These are phyloP conservation scores for Icerya purchasi DNA, from an alignment of 2,888 invertebrate genomes.

Conservation along the genomic window DNA sequence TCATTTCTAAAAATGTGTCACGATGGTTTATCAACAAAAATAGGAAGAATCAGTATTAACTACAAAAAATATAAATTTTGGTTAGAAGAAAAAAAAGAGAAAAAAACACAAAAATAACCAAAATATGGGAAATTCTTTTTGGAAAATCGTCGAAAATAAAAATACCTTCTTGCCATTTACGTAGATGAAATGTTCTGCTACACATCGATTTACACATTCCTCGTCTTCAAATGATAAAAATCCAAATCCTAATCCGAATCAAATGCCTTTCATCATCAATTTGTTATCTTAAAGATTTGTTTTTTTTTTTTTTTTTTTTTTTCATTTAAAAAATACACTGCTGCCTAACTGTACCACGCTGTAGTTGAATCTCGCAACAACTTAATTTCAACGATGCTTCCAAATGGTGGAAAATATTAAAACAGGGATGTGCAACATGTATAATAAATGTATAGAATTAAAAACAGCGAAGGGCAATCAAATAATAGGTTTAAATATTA, in stretches of 20 bases:
- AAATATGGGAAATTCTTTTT: not conserved
- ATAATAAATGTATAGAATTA: too few relatives aligned
- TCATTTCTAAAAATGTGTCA: too few relatives aligned
- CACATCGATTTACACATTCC: conserved; percentile 11
- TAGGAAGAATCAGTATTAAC: too few relatives aligned
- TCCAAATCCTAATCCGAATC: conserved; percentile 9
- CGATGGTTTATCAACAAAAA: too few relatives aligned
- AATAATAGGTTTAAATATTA: too few relatives aligned
- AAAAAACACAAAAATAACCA: too few relatives aligned
- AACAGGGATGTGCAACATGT: too few relatives aligned
- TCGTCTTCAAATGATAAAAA: conserved; percentile 13
- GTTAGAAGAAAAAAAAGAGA: not conserved
- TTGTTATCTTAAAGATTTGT: not conserved
- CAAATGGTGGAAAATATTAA: too few relatives aligned
- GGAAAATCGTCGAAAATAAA: not conserved
- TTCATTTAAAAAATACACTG: not conserved
- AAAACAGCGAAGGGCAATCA: too few relatives aligned
- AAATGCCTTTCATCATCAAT: not conserved
- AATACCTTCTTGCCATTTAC: conserved; percentile 13
- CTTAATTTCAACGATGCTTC: too few relatives aligned
- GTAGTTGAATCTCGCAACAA: too few relatives aligned
- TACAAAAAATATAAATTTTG: not conserved
- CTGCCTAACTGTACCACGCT: not conserved
- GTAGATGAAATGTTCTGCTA: conserved; percentile 13
- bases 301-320: not conserved